These are phyloP conservation scores for Hypercompe scribonia DNA, from an alignment of 2,888 invertebrate genomes.

Conservation along the genomic window DNA sequence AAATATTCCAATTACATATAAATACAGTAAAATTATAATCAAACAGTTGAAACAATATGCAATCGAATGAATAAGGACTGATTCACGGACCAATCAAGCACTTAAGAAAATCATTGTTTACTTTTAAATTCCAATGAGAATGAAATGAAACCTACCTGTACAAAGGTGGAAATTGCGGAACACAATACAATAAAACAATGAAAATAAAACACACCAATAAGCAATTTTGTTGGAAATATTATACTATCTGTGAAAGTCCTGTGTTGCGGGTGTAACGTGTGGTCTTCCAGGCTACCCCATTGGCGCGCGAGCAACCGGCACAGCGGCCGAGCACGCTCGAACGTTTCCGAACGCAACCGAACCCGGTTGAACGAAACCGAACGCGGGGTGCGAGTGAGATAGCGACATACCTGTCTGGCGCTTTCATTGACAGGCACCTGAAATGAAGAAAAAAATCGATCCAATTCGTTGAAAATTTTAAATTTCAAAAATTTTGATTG, in stretches of 20 bases:
- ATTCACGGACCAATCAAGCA: conserved; percentile 75
- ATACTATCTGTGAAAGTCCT: conserved; percentile 81
- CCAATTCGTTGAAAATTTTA: conserved; percentile 88
- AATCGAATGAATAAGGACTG: conserved; percentile 67
- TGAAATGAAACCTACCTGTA: conserved; percentile 77
- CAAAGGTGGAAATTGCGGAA: conserved; percentile 61
- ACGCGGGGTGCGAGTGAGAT: conserved; percentile 78
- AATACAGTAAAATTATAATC: conserved; percentile 72
- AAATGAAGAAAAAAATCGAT: conserved; percentile 90
- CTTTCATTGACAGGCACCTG: conserved; percentile 92
- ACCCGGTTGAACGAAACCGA: conserved; percentile 82
- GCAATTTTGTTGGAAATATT: conserved; percentile 81
- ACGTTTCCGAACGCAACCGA: conserved; percentile 81
- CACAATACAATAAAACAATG: conserved; percentile 63
- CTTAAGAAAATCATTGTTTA: conserved; percentile 66
- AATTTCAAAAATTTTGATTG: conserved; percentile 73
- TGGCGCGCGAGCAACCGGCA: conserved; percentile 75
- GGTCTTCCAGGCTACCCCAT: conserved; percentile 85
- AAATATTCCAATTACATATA: conserved; percentile 70
- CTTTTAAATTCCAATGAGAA: conserved; percentile 69
- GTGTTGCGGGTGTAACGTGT: conserved; percentile 84
- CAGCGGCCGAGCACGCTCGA: conserved; percentile 77
- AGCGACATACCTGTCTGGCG: conserved; percentile 90
- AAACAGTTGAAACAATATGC: conserved; percentile 80
- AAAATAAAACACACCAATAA: conserved; percentile 84